These are phyloP conservation scores for Gymnothorax reevesii DNA, from an alignment of 2,797 vertebrate species.

Conservation along the genomic window DNA sequence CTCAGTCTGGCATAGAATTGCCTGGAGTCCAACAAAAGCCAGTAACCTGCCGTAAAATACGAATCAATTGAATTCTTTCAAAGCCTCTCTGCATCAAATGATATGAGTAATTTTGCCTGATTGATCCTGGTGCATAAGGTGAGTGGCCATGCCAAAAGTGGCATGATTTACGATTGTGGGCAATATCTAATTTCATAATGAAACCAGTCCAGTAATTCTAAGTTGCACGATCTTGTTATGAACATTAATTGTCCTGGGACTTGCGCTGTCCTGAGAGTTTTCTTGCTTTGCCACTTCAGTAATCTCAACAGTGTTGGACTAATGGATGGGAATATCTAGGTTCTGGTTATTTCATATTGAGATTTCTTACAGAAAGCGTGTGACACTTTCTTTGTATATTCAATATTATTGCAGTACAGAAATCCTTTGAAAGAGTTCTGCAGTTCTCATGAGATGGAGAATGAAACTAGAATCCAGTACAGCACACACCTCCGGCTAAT, in stretches of 20 bases:
- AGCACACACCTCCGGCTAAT: background rate
- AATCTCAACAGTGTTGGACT: background rate
- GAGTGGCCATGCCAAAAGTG: background rate
- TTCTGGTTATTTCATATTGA: background rate
- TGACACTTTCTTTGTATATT: background rate
- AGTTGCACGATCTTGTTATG: background rate
- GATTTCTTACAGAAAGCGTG: background rate
- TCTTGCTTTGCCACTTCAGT: background rate
- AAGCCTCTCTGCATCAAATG: background rate
- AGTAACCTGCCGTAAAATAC: slow-evolving; percentile 1
- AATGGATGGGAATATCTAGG: background rate
- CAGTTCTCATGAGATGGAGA: background rate
- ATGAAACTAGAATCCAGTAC: background rate
- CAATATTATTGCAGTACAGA: background rate
- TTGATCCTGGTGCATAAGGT: background rate
- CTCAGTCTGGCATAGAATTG: background rate
- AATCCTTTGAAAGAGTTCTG: background rate
- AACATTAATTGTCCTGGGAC: background rate
- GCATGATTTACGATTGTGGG: background rate
- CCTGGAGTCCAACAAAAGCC: background rate
- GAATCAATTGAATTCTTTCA: background rate
- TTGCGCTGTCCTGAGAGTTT: background rate
- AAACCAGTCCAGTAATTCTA: background rate
- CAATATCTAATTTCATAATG: background rate
- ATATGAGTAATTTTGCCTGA: background rate